Evolutionary conservation across 2,113 vertebrate species (phyloP), one percentile per base, ranked within the genome.

Genomic region (Parotia lawesii): DNA sequence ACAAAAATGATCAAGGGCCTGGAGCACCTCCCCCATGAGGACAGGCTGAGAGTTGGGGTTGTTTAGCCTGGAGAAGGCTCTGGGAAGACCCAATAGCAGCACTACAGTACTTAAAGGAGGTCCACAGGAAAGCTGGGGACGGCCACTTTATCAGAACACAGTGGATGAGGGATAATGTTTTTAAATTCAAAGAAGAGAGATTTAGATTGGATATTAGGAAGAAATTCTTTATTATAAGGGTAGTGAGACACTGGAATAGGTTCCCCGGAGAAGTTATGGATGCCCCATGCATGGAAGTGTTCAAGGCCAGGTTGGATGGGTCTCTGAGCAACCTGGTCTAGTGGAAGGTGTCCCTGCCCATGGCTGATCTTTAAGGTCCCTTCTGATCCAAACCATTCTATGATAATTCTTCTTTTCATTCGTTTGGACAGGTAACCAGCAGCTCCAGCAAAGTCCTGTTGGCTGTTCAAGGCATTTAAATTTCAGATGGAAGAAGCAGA

Each of bases 21-120:
- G 58, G 19, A 60, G 18, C 15, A 37, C 4, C 18, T 38, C 12
- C 9, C 2, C 2, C 70, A 3, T 12, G 33, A 44, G 37, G 10
- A 45, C 24, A 64, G 44, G 15, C 22, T 79, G 62, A 23, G 70
- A 47, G 4, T 1, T 54, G 17, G 15, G 4, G 5, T 54, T 45
- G 9, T 80, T 69, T 15, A 45, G 13, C 28, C 14, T 24, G 13
- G 33, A 56, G 24, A 35, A n/a, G 33, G 12, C 18, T 51, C 24
- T 35, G 14, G 40, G 10, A 35, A 29, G 20, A 67, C 5, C n/a
- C 38, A 24, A 4, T 1, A 77, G 24, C 13, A 33, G 23, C 3
- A 3, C 61, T 45, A 8, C 0, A 51, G 7, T 33, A 19, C 18
- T 3, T 67, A 18, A 45, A 61, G 28, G 18, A 31, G 2, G 7